These are phyloP conservation scores for Parus major DNA, from an alignment of 2,113 vertebrate species.

Conservation along the genomic window DNA sequence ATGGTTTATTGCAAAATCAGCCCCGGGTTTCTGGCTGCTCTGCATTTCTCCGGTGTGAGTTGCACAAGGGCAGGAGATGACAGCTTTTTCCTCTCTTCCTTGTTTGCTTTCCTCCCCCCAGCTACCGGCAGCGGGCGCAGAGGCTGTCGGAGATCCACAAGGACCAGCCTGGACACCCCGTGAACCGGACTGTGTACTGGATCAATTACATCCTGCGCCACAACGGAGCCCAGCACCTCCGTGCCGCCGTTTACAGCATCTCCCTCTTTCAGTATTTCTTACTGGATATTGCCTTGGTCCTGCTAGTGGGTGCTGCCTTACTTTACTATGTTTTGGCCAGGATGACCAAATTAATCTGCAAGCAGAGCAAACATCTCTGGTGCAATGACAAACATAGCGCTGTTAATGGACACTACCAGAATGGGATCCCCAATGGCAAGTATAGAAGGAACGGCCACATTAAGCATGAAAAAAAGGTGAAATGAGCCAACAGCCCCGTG, in stretches of 20 bases:
- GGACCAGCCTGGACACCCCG: conserved; percentile 93
- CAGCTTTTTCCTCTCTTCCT: neutral
- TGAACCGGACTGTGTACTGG: conserved; percentile 92
- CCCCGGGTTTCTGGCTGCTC: fast-evolving
- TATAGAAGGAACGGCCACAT: conserved; percentile 91
- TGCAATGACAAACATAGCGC: conserved; percentile 67
- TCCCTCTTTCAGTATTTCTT: conserved; percentile 93
- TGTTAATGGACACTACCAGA: conserved; percentile 92
- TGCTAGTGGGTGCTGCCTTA: conserved; percentile 74
- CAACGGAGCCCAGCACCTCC: conserved; percentile 89
- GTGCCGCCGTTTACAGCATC: conserved; percentile 87
- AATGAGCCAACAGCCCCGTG: conserved; percentile 77
- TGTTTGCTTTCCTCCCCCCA: conserved; percentile 27
- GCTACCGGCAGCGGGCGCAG: conserved; percentile 86
- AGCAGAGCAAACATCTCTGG: conserved; percentile 65
- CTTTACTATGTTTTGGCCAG: conserved; percentile 72
- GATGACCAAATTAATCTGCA: conserved; percentile 73
- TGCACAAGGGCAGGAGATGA: neutral
- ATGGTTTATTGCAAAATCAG: neutral
- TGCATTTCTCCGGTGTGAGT: neutral
- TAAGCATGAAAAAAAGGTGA: conserved; percentile 92
- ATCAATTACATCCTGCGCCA: conserved; percentile 94
- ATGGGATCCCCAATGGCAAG: conserved; percentile 89
- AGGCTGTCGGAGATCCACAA: conserved; percentile 93
- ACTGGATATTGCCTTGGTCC: conserved; percentile 84